These are phyloP conservation scores for Ectropis grisescens DNA, from an alignment of 1,140 invertebrate genomes.

Conservation along the genomic window DNA sequence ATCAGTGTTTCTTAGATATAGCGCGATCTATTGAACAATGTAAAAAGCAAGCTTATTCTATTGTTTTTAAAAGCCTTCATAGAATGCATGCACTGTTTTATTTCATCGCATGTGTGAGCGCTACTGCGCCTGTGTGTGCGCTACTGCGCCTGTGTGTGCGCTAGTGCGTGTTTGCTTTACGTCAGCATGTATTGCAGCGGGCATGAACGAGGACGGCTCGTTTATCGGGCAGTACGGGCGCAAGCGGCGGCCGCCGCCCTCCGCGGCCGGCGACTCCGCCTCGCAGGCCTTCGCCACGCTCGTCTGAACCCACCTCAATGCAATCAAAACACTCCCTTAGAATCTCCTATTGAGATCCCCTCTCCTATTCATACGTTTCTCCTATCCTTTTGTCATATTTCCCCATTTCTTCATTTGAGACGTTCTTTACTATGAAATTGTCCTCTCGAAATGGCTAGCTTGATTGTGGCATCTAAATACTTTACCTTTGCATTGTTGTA, in stretches of 20 bases:
- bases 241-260: slow-evolving; percentile 73
- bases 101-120: too few species aligned
- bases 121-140: too few species aligned
- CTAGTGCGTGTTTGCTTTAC: slow-evolving; percentile 18
- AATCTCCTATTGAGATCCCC: not conserved
- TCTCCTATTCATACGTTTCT: slow-evolving; percentile 2
- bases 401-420: too few species aligned
- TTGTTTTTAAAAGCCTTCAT: too few species aligned
- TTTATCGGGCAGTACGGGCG: slow-evolving; percentile 97
- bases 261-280: slow-evolving; percentile 74
- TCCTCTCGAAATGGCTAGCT: not conserved
- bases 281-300: slow-evolving; percentile 84
- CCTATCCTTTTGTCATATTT: too few species aligned
- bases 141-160: slow-evolving; percentile 7
- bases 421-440: not conserved
- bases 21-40: too few species aligned
- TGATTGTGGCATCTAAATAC: too few species aligned
- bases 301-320: slow-evolving; percentile 73
- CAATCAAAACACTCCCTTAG: slow-evolving; percentile 1
- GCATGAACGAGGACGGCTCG: slow-evolving; percentile 98
- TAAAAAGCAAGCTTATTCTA: too few species aligned
- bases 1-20: too few species aligned
- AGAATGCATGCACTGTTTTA: too few species aligned
- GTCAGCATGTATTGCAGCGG: slow-evolving; percentile 71
- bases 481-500: too few species aligned